A percentile compares a stretch with the other conserved stretches of the same genome.
phyloP scores from a whole-genome alignment of 23 tunicate genomes.

The Oikopleura albicans region DNA sequence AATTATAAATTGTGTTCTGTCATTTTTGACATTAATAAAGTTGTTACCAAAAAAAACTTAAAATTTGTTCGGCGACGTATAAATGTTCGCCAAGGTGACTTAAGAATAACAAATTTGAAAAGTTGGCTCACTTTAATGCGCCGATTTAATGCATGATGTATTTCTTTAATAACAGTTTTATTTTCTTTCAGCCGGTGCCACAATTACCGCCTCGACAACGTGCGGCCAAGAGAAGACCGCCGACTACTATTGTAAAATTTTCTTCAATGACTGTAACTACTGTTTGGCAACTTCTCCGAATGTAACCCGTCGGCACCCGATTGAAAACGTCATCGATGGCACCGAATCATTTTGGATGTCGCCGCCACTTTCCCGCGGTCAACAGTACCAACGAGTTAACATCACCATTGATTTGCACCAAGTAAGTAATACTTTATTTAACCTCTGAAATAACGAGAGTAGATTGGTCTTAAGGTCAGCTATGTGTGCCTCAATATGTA shows the following conservation, averaged over 20 bases:
- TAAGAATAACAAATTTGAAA: too few species aligned
- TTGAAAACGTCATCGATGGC: conserved; percentile 83
- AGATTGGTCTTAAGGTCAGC: too few species aligned
- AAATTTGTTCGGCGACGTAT: too few species aligned
- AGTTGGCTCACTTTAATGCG: too few species aligned
- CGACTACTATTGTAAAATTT: neutral
- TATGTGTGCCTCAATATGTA: too few species aligned
- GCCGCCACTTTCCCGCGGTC: conserved; percentile 79
- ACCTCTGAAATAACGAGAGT: neutral
- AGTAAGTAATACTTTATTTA: conserved; percentile 22
- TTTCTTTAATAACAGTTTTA: too few species aligned
- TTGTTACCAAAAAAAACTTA: too few species aligned
- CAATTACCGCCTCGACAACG: neutral
- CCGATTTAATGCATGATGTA: too few species aligned
- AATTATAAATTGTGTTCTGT: too few species aligned
- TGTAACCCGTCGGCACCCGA: conserved; percentile 24
- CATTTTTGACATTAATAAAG: too few species aligned
- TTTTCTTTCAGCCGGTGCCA: neutral
- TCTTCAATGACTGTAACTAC: neutral
- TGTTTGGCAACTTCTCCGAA: neutral
- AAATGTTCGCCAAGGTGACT: too few species aligned
- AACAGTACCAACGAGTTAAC: conserved; percentile 54
- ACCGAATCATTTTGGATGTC: conserved; percentile 96
- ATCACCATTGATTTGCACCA: conserved; percentile 78
- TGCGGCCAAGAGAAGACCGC: neutral